Base-by-base conservation (phyloP, 2,113 vertebrate species). In the Laticauda colubrina region DNA sequence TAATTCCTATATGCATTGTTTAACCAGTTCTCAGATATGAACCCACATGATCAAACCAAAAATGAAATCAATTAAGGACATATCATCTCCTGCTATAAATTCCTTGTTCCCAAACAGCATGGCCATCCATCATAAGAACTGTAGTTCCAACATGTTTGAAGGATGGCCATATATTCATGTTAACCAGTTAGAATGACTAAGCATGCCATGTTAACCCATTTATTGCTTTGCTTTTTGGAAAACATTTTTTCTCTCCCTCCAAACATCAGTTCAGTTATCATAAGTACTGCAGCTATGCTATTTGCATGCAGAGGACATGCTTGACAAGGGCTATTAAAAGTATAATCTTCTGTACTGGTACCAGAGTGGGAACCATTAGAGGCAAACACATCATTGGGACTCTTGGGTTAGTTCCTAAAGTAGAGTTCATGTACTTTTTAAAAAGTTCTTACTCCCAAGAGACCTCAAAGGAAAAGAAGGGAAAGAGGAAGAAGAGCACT, bases 401-500 rank as follows among this genome's bases (percentile, higher is more conserved):
- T 12, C 23, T 55, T 26, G 54, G 29, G 8, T 55, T 55, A n/a
- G 29, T 56, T 48, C 29, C 81, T 95, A 92, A 95, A 93, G 92
- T 1, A 20, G 90, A 92, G 20, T 15, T 21, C 14, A 43, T 10
- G 3, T 12, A 39, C 5, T 56, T 54, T 34, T 88, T 24, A 1
- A 34, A 87, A 51, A 54, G 95, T 96, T 95, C 92, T 57, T 92
- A 91, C 89, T 96, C 95, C 95, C 92, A 69, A 96, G 61, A 94
- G 95, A 95, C 93, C 95, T 91, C 92, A 96, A 88, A 88, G 54
- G 48, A 29, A 45, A 59, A 29, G 12, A 18, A 6, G 23, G 95
- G 94, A 94, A 93, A 21, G 89, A 96, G 95, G 87, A 94, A 92
- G 56, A 53, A 89, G 29, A 18, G 21, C 26, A 26, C 20, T 20